Percentiles rank a stretch among this genome's conserved stretches.
Conservation (phyloP, 2,888 invertebrate species). For the Galeopsomyia nigrocyanea region DNA sequence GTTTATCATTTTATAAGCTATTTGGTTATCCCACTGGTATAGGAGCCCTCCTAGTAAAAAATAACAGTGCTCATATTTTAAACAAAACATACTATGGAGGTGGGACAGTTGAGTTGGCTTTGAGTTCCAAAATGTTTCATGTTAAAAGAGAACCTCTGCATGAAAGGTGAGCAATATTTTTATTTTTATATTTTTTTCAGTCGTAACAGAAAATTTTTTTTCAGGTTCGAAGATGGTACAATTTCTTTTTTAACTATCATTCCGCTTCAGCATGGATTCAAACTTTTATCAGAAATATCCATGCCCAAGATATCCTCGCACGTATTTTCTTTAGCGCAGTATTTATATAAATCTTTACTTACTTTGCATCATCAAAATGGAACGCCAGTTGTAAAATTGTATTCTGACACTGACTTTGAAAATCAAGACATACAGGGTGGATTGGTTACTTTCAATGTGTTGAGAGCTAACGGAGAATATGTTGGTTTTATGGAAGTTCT, state of each 20-base stretch:
- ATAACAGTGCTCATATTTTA: conserved; percentile 74
- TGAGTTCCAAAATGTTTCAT: conserved; percentile 80
- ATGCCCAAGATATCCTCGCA: conserved; percentile 80
- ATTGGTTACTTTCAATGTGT: conserved; percentile 89
- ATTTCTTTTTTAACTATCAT: conserved; percentile 88
- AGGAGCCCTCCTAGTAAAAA: conserved; percentile 87
- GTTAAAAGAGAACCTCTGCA: conserved; percentile 77
- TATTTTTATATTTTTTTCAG: conserved; percentile 16
- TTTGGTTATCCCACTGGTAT: conserved; percentile 97
- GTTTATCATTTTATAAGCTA: conserved; percentile 96
- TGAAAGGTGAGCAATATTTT: conserved; percentile 85
- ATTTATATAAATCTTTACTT: conserved; percentile 76
- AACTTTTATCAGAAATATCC: conserved; percentile 73
- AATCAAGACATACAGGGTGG: conserved; percentile 80
- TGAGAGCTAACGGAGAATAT: conserved; percentile 81
- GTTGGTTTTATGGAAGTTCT: conserved; percentile 94
- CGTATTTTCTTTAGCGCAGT: conserved; percentile 82
- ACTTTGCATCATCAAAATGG: conserved; percentile 81
- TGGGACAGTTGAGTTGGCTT: conserved; percentile 90
- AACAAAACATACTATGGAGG: conserved; percentile 90
- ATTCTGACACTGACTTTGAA: conserved; percentile 80
- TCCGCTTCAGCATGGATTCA: conserved; percentile 86
- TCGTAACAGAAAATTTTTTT: conserved; percentile 41
- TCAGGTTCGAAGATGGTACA: conserved; percentile 96
- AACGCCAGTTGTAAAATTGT: conserved; percentile 77